phyloP scores from a whole-genome alignment of 2,113 vertebrate species.

The Chionis minor region DNA sequence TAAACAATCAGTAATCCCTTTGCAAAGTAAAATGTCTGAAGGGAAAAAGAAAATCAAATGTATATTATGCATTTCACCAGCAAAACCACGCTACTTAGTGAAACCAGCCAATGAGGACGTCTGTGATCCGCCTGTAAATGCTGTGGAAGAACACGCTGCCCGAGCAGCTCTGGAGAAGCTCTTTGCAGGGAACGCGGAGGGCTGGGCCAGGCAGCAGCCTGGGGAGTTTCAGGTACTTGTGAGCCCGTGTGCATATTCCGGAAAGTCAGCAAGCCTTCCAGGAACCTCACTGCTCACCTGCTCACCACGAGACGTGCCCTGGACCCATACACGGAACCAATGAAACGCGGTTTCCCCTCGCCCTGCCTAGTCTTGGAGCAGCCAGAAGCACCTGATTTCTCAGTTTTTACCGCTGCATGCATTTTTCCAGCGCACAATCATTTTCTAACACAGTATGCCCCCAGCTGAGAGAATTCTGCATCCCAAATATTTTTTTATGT shows the following conservation, averaged over 20 bases:
- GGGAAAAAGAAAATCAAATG: neutral
- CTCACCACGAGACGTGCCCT: fast-evolving
- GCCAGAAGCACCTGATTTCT: neutral
- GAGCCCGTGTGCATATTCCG: neutral
- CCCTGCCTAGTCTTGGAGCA: neutral
- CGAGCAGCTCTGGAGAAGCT: neutral
- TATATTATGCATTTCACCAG: neutral
- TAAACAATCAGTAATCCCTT: neutral
- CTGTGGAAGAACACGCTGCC: neutral
- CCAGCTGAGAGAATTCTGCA: neutral
- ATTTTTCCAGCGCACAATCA: fast-evolving
- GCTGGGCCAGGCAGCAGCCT: neutral
- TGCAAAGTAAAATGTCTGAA: neutral
- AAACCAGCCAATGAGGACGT: neutral
- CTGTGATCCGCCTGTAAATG: neutral
- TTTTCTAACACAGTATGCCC: neutral
- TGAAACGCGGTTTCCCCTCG: neutral
- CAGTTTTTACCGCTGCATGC: neutral
- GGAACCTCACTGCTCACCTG: neutral
- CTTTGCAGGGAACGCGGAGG: neutral
- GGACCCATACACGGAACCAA: neutral
- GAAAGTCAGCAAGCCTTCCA: neutral
- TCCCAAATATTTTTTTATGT: neutral
- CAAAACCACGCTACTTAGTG: neutral
- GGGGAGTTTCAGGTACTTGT: neutral